These are phyloP conservation scores for Drosophila lacertosa DNA, from an alignment of 1,140 invertebrate species.

Conservation along the genomic window DNA sequence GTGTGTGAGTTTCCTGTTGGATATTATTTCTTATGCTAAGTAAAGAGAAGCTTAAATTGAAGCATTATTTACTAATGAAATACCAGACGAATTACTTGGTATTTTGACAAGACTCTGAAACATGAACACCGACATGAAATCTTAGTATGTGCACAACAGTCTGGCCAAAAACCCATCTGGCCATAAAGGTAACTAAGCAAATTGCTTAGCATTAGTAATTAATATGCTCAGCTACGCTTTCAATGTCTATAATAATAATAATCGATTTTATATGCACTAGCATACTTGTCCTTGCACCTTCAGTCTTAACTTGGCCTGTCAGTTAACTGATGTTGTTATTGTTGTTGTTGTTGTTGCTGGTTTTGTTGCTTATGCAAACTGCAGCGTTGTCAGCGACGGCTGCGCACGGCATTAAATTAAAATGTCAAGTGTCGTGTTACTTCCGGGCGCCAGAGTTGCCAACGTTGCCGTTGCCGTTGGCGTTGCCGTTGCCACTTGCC, in stretches of 20 bases:
- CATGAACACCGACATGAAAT: too few relatives aligned
- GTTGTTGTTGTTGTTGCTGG: slow-evolving; percentile 35
- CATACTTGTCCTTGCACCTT: slow-evolving; percentile 16
- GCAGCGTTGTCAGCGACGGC: slow-evolving; percentile 35
- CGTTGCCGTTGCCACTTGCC: slow-evolving; percentile 27
- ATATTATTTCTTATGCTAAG: neutral
- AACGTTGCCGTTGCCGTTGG: slow-evolving; percentile 14
- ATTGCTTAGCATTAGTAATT: slow-evolving; percentile 30
- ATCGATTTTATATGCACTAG: slow-evolving; percentile 33
- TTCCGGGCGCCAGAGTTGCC: slow-evolving; percentile 64
- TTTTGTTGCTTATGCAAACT: slow-evolving; percentile 24
- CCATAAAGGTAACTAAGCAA: slow-evolving; percentile 10
- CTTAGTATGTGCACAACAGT: neutral
- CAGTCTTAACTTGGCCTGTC: slow-evolving; percentile 29
- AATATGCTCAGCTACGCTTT: slow-evolving; percentile 23
- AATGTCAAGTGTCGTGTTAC: slow-evolving; percentile 81
- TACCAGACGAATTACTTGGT: neutral
- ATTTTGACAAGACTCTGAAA: neutral
- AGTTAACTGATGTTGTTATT: slow-evolving; percentile 44
- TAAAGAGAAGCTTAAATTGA: slow-evolving; percentile 10
- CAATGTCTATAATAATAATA: slow-evolving; percentile 32
- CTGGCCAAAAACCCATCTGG: neutral
- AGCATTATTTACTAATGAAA: slow-evolving; percentile 31
- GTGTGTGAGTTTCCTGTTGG: neutral
- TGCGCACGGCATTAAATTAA: slow-evolving; percentile 79